Evolutionary conservation across 2,797 vertebrate genomes (phyloP), one percentile per base, ranked within the genome.

Genomic region (Mormyrus hasselquistii): DNA sequence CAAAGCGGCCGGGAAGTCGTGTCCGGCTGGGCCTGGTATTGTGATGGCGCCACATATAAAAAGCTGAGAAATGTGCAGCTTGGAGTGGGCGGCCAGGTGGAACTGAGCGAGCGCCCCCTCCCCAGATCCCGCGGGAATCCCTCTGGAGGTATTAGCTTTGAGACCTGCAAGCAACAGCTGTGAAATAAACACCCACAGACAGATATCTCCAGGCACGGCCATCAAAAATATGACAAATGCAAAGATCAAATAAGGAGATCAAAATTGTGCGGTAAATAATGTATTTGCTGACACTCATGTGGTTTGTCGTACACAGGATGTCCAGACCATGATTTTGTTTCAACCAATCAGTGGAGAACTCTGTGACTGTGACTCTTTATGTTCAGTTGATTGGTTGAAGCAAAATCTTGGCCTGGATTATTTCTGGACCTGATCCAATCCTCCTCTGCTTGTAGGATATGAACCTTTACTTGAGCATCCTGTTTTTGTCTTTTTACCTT

Each of bases 171-270:
- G 49, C 49, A 57, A 38, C 53, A 87, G 52, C 85, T 87, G 85
- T 88, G 87, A 88, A 88, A 69, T 69, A 65, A 88, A 73, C 59
- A 88, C 87, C 19, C 38, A 88, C 57, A 88, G 38, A 55, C 62
- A 88, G 73, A 73, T 29, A n/a, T 87, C 44, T 12, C 8, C 34
- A 12, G 14, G 50, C 25, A 0, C 25, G 57, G 85, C 52, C 50
- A 41, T 50, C 47, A 9, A 49, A 53, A 86, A 86, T 14, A 14
- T 4, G 50, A 86, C 83, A 52, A 86, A 84, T 29, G 49, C 2
- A 4, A 2, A 29, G 19, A 25, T 52, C 50, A 86, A 53, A 25
- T 29, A 34, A 29, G 83, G 9, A 53, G 12, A 52, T 53, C 3
- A 19, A 19, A 53, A 86, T 29, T 53, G 16, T 29, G 83, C 50